phyloP scores from a whole-genome alignment of 2,888 invertebrate genomes.

The Bombylius discolor region DNA sequence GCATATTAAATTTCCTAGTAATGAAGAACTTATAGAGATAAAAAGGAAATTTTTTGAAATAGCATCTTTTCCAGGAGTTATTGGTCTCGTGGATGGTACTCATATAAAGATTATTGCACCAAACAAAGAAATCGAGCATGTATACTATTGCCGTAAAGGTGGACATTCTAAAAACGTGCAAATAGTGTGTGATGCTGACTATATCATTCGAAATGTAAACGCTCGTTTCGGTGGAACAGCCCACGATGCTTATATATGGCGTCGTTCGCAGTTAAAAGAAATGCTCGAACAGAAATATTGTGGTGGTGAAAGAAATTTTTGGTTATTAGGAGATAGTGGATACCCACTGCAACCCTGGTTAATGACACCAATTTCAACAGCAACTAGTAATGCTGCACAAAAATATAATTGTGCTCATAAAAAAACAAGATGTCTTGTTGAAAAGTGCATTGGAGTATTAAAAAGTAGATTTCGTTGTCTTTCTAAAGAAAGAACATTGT shows the following conservation, averaged over 20 bases:
- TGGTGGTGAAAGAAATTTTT: slow-evolving; percentile 5
- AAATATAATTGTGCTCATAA: not conserved
- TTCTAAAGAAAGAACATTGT: not conserved
- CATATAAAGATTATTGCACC: not conserved
- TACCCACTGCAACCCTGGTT: slow-evolving; percentile 8
- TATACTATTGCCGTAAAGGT: slow-evolving; percentile 5
- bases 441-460: not conserved
- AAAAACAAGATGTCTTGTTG: not conserved
- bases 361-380: not conserved
- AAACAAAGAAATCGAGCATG: not conserved
- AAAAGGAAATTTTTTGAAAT: not conserved
- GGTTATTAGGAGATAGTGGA: slow-evolving; percentile 9
- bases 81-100: not conserved
- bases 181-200: slow-evolving; percentile 8
- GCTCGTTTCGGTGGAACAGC: slow-evolving; percentile 4
- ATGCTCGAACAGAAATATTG: not conserved
- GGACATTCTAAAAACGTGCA: no score
- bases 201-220: not conserved
- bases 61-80: not conserved
- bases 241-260: slow-evolving; percentile 6
- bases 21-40: no score
- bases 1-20: not conserved
- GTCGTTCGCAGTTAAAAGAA: not conserved
- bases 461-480: slow-evolving; percentile 1
- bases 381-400: not conserved